Conservation (phyloP, 2,888 invertebrate species). For the Nomada lathburiana region DNA sequence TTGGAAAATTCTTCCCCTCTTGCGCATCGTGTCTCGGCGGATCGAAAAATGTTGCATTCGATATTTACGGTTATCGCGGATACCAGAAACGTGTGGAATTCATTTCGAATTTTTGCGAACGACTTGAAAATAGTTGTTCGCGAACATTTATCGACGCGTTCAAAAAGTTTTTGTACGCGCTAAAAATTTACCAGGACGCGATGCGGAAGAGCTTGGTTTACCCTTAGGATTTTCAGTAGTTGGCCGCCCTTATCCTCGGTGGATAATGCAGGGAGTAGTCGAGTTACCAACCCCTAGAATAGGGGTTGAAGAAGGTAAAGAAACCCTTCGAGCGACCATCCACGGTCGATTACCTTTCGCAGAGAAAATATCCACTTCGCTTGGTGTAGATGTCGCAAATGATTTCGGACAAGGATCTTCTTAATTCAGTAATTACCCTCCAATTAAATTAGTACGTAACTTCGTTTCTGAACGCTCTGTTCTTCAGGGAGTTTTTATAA, state of each 20-base stretch:
- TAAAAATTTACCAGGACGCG: conserved; percentile 76
- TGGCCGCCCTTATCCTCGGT: conserved; percentile 74
- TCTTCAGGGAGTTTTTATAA: too few relatives aligned
- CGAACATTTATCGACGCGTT: conserved; percentile 25
- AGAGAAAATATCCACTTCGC: conserved; percentile 7
- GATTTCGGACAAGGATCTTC: background rate
- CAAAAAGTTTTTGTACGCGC: background rate
- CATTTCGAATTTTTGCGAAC: background rate
- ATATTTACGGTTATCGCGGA: too few relatives aligned
- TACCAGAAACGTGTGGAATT: too few relatives aligned
- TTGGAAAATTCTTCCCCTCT: too few relatives aligned
- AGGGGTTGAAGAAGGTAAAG: conserved; percentile 45
- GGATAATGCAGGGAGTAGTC: conserved; percentile 77
- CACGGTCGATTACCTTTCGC: conserved; percentile 55
- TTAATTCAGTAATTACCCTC: background rate
- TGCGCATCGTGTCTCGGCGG: too few relatives aligned
- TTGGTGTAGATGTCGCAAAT: conserved; percentile 46
- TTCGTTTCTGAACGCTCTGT: too few relatives aligned
- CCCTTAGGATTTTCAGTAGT: conserved; percentile 50
- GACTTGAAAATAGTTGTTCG: background rate
- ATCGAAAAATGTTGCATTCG: too few relatives aligned
- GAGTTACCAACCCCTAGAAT: conserved; percentile 70
- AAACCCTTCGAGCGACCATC: conserved; percentile 38
- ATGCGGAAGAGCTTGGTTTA: conserved; percentile 73
- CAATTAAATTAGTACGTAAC: too few relatives aligned